phyloP scores from a whole-genome alignment of 2,113 vertebrate genomes.

The Apeltes quadracus region DNA sequence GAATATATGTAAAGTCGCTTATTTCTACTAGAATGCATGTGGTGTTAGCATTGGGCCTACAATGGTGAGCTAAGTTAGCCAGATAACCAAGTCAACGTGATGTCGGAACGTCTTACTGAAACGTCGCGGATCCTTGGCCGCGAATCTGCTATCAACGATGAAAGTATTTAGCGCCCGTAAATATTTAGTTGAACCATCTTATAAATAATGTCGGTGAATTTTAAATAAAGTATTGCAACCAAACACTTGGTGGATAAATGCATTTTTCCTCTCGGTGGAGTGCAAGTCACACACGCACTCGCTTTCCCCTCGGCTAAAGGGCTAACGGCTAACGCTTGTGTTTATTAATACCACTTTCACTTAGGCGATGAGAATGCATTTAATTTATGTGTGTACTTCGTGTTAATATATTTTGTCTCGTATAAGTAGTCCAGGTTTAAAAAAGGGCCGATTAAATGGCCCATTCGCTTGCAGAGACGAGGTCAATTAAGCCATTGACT shows the following conservation, averaged over 20 bases:
- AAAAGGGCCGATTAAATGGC: not conserved
- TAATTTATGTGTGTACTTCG: not conserved
- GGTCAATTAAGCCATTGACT: not conserved
- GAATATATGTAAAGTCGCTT: not conserved
- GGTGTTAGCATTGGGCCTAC: constrained; percentile 19
- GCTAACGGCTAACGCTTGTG: too few species aligned
- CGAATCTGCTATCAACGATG: too few species aligned
- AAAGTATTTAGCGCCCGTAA: not conserved
- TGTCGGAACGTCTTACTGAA: constrained; percentile 45
- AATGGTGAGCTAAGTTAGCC: constrained; percentile 32
- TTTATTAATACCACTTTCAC: not conserved
- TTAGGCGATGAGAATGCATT: not conserved
- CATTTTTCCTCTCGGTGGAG: not conserved
- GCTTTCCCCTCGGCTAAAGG: not conserved
- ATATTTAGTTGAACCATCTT: not conserved
- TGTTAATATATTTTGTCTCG: not conserved
- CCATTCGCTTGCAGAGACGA: not conserved
- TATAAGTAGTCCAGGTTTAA: not conserved
- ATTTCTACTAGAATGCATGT: not conserved
- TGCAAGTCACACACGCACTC: not conserved
- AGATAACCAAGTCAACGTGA: constrained; percentile 9
- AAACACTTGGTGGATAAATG: too few species aligned
- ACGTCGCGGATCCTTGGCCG: not conserved
- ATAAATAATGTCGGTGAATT: not conserved
- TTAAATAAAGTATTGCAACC: fast-evolving